Evolutionary conservation across 2,888 invertebrate species (phyloP), one percentile per base, ranked within the genome.

Genomic region (Drosophila koepferae): DNA sequence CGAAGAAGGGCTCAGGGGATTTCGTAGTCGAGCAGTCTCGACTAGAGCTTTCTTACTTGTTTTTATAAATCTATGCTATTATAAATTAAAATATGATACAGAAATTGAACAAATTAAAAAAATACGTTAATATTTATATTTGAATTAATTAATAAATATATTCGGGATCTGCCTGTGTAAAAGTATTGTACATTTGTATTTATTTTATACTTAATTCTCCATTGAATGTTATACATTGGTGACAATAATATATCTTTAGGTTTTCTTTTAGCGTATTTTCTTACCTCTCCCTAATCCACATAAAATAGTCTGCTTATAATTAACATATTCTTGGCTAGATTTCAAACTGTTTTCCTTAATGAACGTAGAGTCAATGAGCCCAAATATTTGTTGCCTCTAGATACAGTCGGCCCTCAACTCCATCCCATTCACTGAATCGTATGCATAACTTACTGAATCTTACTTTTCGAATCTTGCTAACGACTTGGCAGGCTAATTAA

Each of bases 401-500:
- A 9, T 48, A 43, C 31, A 14, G 20, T 38, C 43, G 41, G 48
- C 40, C 41, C 74, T 66, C 20, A 34, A 16, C 49, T 10, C 43
- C 43, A 38, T 53, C 8, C 46, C n/a, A 43, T n/a, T 43, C 55
- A 61, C 53, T 55, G 49, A 66, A 72, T 75, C 68, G 66, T 54
- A 34, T 63, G 77, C 77, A 85, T 85, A 82, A 82, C 83, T 85
- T 77, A 82, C 72, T 61, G 80, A 74, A 67, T 70, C 75, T 73
- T 54, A 74, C 69, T 64, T 73, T 72, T 60, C 73, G 87, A 77
- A 90, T 81, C 85, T 89, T 89, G 85, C 86, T 86, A 86, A 90
- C 90, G 87, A 89, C 87, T 87, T 72, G 74, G 85, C 70, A 65
- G 70, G 76, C 86, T 86, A 86, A 86, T 86, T 84, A 90, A 87